A percentile compares a stretch with the other conserved stretches of the same genome.
phyloP scores from a whole-genome alignment of 2,797 vertebrate genomes.

The Hemitrygon akajei region DNA sequence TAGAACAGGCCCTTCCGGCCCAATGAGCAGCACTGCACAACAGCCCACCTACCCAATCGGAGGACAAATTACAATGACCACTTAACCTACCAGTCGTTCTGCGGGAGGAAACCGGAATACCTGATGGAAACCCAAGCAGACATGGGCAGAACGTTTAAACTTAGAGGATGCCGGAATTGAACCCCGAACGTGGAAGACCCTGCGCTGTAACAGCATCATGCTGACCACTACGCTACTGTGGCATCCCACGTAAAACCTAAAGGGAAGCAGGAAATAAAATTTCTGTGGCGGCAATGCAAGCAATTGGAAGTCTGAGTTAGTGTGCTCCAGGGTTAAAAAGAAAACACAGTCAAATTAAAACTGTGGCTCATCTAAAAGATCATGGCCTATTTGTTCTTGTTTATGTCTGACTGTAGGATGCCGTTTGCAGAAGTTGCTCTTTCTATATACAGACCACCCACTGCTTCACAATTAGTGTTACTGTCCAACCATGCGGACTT shows the following conservation, averaged over 20 bases:
- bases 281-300: neutral
- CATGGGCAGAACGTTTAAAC: too few relatives aligned
- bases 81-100: too few relatives aligned
- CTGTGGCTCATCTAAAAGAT: constrained; percentile 12
- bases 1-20: too few relatives aligned
- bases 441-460: constrained; percentile 24
- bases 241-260: neutral
- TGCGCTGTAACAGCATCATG: too few relatives aligned
- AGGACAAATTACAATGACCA: too few relatives aligned
- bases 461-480: neutral
- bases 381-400: neutral
- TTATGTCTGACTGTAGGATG: neutral
- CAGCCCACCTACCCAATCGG: too few relatives aligned
- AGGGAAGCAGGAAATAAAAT: neutral
- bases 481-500: neutral
- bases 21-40: too few relatives aligned
- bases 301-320: neutral
- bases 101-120: too few relatives aligned
- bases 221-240: too few relatives aligned
- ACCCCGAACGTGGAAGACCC: too few relatives aligned
- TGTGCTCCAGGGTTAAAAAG: neutral
- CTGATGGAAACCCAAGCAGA: too few relatives aligned
- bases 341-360: neutral
- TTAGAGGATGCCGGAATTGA: too few relatives aligned
- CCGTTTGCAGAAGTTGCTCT: neutral